Evolutionary conservation across 2,113 vertebrate genomes (phyloP), one percentile per base, ranked within the genome.

Genomic region (Ia io): DNA sequence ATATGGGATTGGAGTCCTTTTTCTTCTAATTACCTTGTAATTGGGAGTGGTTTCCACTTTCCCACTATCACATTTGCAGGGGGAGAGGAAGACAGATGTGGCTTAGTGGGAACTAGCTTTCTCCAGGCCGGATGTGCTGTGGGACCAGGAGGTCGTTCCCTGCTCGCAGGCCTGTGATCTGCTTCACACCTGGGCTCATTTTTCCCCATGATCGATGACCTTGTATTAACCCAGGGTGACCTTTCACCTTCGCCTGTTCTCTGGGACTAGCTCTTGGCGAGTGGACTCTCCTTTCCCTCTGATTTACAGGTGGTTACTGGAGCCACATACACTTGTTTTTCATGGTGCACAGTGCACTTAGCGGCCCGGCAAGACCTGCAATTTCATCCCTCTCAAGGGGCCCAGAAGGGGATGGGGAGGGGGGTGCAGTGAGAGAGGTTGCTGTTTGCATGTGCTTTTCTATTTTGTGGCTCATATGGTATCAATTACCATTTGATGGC

Each of bases 401-500:
- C 97, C 49, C 17, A 90, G 96, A 92, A 89, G 96, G 91, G 95
- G 93, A 76, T 84, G 63, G 91, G 79, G 53, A 28, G 70, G 69
- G 98, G 95, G 88, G 90, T 67, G 80, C 80, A 47, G 76, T 2
- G 40, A 80, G 96, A 94, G 94, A 96, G 96, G 92, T 95, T 88
- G 95, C 96, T 95, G 91, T 97, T 96, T 92, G 95, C 97, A 96
- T 98, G 98, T 98, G 97, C 98, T 96, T 97, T 91, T 97, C 96
- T 92, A 69, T 91, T 97, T 78, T 80, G 96, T 97, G 95, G 97
- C 98, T 99, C 99, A 99, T 99, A 98, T 99, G 99, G 98, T 99
- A 98, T 98, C 98, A 98, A 99, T 99, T 99, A 99, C 95, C 97
- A 97, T 98, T 97, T 99, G 98, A 98, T 98, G 99, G 99, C 98